Evolutionary conservation across 2,113 vertebrate genomes (phyloP).

Genomic region (Oenanthe oenanthe): DNA sequence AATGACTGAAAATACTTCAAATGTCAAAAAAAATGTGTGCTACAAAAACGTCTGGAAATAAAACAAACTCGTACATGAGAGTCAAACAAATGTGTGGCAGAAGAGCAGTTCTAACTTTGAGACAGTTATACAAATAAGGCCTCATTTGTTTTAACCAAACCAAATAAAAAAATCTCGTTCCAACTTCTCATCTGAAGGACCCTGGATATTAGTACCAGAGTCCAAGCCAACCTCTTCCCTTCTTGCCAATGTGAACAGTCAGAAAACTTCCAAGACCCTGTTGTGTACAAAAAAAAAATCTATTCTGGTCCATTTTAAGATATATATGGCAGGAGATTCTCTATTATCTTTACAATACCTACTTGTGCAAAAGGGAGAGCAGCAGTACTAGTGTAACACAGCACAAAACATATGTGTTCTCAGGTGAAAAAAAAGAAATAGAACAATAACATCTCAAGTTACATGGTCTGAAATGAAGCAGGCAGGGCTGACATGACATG

Average conservation of each 20-base stretch:
- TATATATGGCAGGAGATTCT: not conserved
- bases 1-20: not conserved
- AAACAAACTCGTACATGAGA: not conserved
- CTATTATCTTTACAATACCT: not conserved
- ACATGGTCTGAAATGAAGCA: not conserved
- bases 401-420: not conserved
- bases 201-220: not conserved
- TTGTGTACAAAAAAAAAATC: not conserved
- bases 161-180: not conserved
- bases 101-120: not conserved
- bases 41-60: not conserved
- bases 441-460: not conserved
- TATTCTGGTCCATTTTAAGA: not conserved
- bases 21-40: not conserved
- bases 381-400: not conserved
- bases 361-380: not conserved
- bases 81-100: not conserved
- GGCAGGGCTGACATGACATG: not conserved
- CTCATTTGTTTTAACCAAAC: not conserved
- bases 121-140: not conserved
- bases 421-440: not conserved
- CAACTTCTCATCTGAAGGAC: not conserved
- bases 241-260: not conserved
- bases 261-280: not conserved
- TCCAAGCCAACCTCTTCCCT: not conserved